Evolutionary conservation across 2,113 vertebrate species (phyloP), one percentile per base, ranked within the genome.

Genomic region (Lophius piscatorius): DNA sequence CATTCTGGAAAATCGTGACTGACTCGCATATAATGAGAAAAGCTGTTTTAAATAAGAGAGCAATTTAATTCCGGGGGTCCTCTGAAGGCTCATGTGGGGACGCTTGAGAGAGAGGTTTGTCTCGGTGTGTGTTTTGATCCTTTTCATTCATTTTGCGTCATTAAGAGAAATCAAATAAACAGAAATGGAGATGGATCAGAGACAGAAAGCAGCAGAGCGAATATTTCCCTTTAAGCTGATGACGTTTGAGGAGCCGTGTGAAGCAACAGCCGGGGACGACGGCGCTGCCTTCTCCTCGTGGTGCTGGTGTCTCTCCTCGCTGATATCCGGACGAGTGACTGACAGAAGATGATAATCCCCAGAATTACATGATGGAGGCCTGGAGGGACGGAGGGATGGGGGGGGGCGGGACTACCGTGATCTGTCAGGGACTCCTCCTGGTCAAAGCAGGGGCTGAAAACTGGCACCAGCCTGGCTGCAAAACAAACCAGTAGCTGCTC

Each of bases 271-370:
- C n/a, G n/a, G n/a, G n/a, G n/a, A n/a, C n/a, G n/a, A n/a, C 62
- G 35, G 14, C 5, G 42, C 2, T 13, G 68, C 59, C 68, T 12
- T 38, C 68, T 80, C 72, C 16, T 11, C 1, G 6, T 28, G 64
- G n/a, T 3, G 64, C 52, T 68, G 76, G 46, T 67, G 68, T 44
- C 67, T 77, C 67, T 78, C 62, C 63, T 47, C 10, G 67, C 67
- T 70, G 67, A 62, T 69, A 62, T 63, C 54, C 9, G 45, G 83
- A 83, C 69, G 63, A 88, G 83, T 80, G 58, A 80, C 76, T 82
- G 81, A 80, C 88, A 90, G 85, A 87, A 80, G 49, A 86, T 11
- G 61, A 78, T 84, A 84, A 87, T 87, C 78, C 85, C 63, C 26
- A 18, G 38, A 65, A 59, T 66, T 44, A 52, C 44, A 56, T 67